phyloP scores from a whole-genome alignment of 2,888 invertebrate species.

The Camptogramma bilineatum region DNA sequence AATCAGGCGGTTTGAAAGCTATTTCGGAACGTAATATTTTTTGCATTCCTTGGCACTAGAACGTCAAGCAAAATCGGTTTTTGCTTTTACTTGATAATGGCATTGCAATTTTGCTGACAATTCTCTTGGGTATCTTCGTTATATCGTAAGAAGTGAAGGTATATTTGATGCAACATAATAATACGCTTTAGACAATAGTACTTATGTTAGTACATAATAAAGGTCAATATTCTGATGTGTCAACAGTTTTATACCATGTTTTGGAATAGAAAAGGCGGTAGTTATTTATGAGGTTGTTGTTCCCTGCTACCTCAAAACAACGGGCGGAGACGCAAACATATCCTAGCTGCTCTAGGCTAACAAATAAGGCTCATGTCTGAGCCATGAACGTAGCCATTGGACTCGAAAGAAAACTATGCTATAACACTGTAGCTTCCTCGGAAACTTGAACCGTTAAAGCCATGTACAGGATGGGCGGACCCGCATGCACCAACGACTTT shows the following conservation, averaged over 20 bases:
- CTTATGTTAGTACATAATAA: too few species aligned
- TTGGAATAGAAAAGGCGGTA: too few species aligned
- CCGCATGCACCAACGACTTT: conserved; percentile 11
- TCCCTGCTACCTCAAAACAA: background rate
- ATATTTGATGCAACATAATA: too few species aligned
- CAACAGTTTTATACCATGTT: too few species aligned
- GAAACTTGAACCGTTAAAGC: conserved; percentile 14
- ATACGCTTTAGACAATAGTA: too few species aligned
- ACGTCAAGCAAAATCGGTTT: background rate
- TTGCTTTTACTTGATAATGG: background rate
- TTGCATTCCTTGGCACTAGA: background rate
- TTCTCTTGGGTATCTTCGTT: background rate
- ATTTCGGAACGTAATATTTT: background rate
- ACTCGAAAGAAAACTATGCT: conserved; percentile 16
- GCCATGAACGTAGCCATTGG: background rate
- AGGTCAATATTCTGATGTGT: too few species aligned
- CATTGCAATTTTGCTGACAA: background rate
- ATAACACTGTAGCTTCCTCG: conserved; percentile 9
- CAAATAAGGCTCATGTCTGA: background rate
- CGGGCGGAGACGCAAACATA: too few species aligned
- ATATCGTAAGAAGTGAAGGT: too few species aligned
- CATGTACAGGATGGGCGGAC: conserved; percentile 18
- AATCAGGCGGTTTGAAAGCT: background rate
- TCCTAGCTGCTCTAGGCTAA: background rate
- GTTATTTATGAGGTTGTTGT: background rate